phyloP scores from a whole-genome alignment of 1,140 invertebrate genomes.

The Lepidurus arcticus region DNA sequence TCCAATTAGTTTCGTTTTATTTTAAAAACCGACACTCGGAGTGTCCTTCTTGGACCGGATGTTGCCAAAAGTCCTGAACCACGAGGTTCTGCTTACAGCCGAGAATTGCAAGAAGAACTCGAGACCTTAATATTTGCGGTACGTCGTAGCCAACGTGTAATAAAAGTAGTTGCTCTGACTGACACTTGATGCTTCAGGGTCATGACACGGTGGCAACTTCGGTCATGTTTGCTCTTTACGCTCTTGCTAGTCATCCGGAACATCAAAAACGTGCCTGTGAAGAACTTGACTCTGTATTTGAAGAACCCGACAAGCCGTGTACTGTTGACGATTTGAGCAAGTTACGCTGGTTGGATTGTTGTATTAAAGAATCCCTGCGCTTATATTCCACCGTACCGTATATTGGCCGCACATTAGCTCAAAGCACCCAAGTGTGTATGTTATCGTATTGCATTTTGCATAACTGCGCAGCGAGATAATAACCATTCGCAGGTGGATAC shows the following conservation, averaged over 20 bases:
- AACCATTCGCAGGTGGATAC: neutral
- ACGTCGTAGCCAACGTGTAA: neutral
- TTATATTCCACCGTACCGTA: neutral
- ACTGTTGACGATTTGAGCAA: neutral
- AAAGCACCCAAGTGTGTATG: neutral
- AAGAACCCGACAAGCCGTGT: neutral
- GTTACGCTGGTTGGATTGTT: neutral
- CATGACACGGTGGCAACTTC: neutral
- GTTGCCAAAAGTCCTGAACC: neutral
- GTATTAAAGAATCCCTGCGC: constrained; percentile 9
- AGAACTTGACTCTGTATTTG: neutral
- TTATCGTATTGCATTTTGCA: neutral
- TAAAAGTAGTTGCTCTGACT: neutral
- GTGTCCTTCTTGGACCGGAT: neutral
- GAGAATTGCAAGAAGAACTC: neutral
- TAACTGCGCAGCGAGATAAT: neutral
- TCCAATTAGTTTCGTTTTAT: neutral
- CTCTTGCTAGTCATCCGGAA: neutral
- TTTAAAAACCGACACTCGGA: neutral
- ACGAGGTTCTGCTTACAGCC: neutral
- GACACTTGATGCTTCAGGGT: neutral
- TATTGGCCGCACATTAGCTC: constrained; percentile 3
- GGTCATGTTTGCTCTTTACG: neutral
- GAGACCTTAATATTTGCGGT: constrained; percentile 4
- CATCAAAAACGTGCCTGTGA: neutral